Base-by-base conservation (phyloP, 2,797 vertebrate species). In the Myotis pilosus region DNA sequence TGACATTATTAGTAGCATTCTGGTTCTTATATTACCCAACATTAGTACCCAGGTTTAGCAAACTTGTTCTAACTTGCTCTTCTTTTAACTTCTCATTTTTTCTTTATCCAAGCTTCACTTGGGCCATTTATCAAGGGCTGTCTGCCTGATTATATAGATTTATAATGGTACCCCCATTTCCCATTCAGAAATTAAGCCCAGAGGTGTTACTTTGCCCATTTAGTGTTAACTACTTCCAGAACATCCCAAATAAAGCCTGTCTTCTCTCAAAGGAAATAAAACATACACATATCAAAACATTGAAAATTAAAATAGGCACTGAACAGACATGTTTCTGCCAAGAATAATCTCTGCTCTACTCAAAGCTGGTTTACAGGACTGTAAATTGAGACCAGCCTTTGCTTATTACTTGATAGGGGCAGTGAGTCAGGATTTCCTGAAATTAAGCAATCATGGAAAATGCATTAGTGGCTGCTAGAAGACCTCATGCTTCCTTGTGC, bases 351-450 rank as follows among this genome's bases (percentile, higher is more conserved):
- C 75, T 92, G 68, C 28, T 85, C 5, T 82, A 38, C 85, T 92
- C 47, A 89, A 91, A 93, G 38, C 38, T 94, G 93, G 51, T 76
- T 72, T 22, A 2, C 41, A 97, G 57, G 92, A 89, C 20, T 92
- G 33, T 84, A 95, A 96, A 97, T 53, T 90, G 95, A 96, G 94
- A 71, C 85, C 83, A 74, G 95, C 8, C 95, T 97, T 94, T 95
- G 33, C 89, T 72, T 76, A 66, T 92, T 94, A 89, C 64, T 87
- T 36, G 72, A 49, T 86, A 78, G 79, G 81, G 83, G 57, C 86
- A 95, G 94, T 93, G 90, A 92, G 71, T 96, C 0, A 15, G 71
- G 91, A 94, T 97, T 97, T 98, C 95, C 87, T 23, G 5, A 97
- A 95, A 95, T 91, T 92, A 96, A 94, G 53, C 84, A 86, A 62